These are phyloP conservation scores for Drosophila nr. medialis DNA, from an alignment of 2,888 invertebrate genomes.

Conservation along the genomic window DNA sequence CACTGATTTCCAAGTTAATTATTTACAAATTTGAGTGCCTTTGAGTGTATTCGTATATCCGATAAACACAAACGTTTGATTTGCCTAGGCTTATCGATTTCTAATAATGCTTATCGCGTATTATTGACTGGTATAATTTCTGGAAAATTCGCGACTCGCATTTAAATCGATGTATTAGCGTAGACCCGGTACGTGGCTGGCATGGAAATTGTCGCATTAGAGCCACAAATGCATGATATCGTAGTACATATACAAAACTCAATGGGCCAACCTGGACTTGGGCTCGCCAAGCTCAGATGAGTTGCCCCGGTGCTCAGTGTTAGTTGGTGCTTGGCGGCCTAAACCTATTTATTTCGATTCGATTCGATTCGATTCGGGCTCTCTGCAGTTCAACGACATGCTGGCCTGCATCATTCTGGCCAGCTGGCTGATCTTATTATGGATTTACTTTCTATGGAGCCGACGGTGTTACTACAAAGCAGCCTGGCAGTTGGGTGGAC, in stretches of 20 bases:
- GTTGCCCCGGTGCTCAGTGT: constrained; percentile 46
- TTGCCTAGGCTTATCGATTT: constrained; percentile 20
- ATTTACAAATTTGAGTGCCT: constrained; percentile 6
- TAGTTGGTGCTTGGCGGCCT: constrained; percentile 34
- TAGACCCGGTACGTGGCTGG: constrained; percentile 49
- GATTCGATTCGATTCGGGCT: constrained; percentile 17
- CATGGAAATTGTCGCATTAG: constrained; percentile 56
- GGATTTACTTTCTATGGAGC: constrained; percentile 80
- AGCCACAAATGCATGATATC: constrained; percentile 55
- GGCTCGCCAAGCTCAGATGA: neutral
- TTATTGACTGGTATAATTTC: constrained; percentile 53
- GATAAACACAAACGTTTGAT: neutral
- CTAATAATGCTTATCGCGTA: constrained; percentile 41
- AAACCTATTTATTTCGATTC: constrained; percentile 27
- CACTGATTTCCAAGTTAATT: neutral
- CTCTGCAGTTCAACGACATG: constrained; percentile 67
- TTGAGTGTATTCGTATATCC: constrained; percentile 10
- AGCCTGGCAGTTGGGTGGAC: constrained; percentile 79
- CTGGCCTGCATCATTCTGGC: constrained; percentile 59
- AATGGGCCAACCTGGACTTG: constrained; percentile 43
- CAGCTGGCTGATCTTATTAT: constrained; percentile 58
- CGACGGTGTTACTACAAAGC: constrained; percentile 78
- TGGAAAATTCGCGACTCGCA: constrained; percentile 48
- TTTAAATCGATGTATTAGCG: constrained; percentile 50
- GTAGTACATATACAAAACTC: constrained; percentile 59